Evolutionary conservation across 2,113 vertebrate species (phyloP), one percentile per base, ranked within the genome.

Genomic region (Dolichallabes microphthalmus): DNA sequence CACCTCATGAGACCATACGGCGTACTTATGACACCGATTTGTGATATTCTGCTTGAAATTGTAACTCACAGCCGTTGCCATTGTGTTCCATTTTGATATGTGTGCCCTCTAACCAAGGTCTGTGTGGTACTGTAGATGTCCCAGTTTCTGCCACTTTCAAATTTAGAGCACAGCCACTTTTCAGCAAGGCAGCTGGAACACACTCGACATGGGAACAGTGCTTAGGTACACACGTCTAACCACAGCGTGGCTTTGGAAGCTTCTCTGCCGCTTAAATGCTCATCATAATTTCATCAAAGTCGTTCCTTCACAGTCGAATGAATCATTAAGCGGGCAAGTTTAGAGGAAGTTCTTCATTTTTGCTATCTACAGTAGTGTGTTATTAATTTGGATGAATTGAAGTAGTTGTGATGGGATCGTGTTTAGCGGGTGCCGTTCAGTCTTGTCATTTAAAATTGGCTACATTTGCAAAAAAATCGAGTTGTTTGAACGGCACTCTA

Each of bases 71-170:
- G 39, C n/a, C 20, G 19, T 61, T 78, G 60, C 27, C 8, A 9
- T 13, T 20, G 50, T 52, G 45, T 79, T 60, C 78, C 75, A 17
- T 74, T 79, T 88, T 80, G 71, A 86, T 58, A 12, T 22, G 22
- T 52, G 83, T 27, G 84, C 76, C 79, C 83, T 87, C 84, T 79
- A 84, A 32, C 19, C 32, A 82, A 82, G 80, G 82, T 85, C 88
- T 85, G 73, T 71, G 66, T 35, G 32, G 73, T 82, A n/a, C n/a
- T n/a, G n/a, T n/a, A 78, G 82, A 79, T 88, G 88, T 89, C 88
- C 88, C 83, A 88, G 85, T 79, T 88, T 88, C 75, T 68, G 9
- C 85, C 45, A 39, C 69, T 77, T 78, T 66, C 15, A 58, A 87
- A 87, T 89, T 17, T 87, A 85, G 88, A 85, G 85, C 85, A 74